phyloP scores from a whole-genome alignment of 1,140 invertebrate species.

The Cotesia vestalis region DNA sequence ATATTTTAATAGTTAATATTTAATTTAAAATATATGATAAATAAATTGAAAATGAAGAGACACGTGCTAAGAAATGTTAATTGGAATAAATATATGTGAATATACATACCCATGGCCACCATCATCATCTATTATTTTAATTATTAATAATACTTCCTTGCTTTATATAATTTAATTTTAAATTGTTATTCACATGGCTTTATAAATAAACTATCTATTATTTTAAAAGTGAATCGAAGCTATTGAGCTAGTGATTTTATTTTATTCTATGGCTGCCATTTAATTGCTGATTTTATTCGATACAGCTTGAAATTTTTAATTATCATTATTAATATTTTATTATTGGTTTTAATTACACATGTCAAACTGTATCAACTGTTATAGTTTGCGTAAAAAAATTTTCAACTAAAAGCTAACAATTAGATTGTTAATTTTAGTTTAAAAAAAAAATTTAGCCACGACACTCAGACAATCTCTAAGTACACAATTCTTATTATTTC shows the following conservation, averaged over 20 bases:
- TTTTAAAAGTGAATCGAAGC: slow-evolving; percentile 30
- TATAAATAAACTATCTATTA: slow-evolving; percentile 40
- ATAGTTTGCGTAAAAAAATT: slow-evolving; percentile 38
- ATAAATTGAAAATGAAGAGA: slow-evolving; percentile 31
- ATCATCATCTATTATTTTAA: slow-evolving; percentile 64
- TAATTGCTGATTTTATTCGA: slow-evolving; percentile 43
- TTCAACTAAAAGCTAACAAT: not conserved
- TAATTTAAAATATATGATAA: slow-evolving; percentile 26
- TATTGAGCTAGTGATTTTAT: slow-evolving; percentile 27
- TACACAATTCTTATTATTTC: no score
- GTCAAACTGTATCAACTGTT: slow-evolving; percentile 64
- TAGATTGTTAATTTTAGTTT: no score
- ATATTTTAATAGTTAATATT: not conserved
- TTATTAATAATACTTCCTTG: not conserved
- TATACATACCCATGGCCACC: slow-evolving; percentile 66
- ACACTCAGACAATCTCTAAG: no score
- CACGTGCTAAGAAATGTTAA: slow-evolving; percentile 40
- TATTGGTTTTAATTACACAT: slow-evolving; percentile 5
- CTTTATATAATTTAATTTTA: no score
- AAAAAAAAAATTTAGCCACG: no score
- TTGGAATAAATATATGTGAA: slow-evolving; percentile 33
- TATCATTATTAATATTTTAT: slow-evolving; percentile 35
- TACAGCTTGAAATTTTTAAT: slow-evolving; percentile 61
- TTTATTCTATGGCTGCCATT: slow-evolving; percentile 24
- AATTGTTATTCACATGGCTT: slow-evolving; percentile 60